Conservation (phyloP, 53 echinoderm and acorn worm species). For the Temnopleurus reevesii region DNA sequence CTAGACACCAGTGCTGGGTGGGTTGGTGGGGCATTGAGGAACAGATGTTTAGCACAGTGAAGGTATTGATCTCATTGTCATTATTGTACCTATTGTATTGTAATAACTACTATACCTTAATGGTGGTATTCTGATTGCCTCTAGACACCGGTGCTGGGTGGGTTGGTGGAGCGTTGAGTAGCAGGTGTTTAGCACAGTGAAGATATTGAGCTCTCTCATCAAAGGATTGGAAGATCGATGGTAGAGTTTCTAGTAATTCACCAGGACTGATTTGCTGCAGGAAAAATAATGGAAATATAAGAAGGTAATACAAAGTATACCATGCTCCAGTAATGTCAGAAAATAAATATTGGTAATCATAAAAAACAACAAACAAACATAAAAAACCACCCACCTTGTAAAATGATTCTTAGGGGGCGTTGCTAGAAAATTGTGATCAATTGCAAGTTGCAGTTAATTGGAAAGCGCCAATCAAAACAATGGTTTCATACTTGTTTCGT, state of each 20-base stretch:
- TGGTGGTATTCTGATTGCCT: slow-evolving; percentile 33
- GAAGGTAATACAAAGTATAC: no score
- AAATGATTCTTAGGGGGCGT: no score
- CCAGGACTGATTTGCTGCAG: slow-evolving; percentile 88
- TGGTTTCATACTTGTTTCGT: no score
- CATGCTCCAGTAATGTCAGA: no score
- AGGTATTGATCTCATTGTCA: slow-evolving; percentile 79
- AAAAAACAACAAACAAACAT: no score
- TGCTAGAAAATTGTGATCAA: no score
- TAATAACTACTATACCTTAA: neutral
- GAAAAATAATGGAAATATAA: neutral
- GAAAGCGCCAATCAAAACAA: no score
- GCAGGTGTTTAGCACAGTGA: slow-evolving; percentile 69
- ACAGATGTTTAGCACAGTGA: slow-evolving; percentile 68
- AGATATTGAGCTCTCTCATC: slow-evolving; percentile 82
- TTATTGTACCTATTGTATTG: no score
- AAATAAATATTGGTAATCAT: no score
- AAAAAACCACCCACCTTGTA: no score
- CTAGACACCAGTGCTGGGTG: neutral
- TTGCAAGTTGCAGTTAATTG: no score
- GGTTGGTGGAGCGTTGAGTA: slow-evolving; percentile 1
- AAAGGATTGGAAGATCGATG: slow-evolving; percentile 76
- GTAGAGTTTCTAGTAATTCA: slow-evolving; percentile 81
- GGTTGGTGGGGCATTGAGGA: neutral
- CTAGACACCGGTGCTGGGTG: neutral